Evolutionary conservation across 2,888 invertebrate species (phyloP).

Genomic region (Acheta domesticus): DNA sequence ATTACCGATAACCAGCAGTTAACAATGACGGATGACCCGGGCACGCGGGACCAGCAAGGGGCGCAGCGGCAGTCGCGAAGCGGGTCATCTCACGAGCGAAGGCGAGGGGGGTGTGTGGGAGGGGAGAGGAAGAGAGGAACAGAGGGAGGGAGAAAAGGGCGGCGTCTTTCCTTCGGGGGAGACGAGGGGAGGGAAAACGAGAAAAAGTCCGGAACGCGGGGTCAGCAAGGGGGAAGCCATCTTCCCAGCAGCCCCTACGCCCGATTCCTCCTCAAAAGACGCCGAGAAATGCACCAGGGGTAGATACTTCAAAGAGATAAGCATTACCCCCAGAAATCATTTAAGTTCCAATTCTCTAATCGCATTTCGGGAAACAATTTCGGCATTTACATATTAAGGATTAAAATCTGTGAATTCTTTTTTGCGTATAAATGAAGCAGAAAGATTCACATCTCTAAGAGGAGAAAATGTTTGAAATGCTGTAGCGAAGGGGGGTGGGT

Average conservation of each 20-base stretch:
- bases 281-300: not conserved
- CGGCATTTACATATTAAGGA: not conserved
- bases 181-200: not conserved
- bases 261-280: not conserved
- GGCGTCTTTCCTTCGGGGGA: not conserved
- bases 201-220: not conserved
- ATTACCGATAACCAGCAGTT: not conserved
- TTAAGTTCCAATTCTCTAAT: not conserved
- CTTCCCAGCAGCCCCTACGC: too few species aligned
- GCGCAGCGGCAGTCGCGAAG: too few species aligned
- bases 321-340: not conserved
- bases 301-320: not conserved
- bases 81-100: too few species aligned
- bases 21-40: not conserved
- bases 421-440: not conserved
- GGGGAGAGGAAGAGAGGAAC: too few species aligned
- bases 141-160: too few species aligned
- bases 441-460: not conserved
- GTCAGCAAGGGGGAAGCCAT: not conserved
- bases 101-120: too few species aligned
- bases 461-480: conserved; percentile 11
- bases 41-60: too few species aligned
- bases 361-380: not conserved
- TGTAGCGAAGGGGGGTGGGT: not conserved
- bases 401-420: not conserved